These are phyloP conservation scores for Otolemur garnettii DNA, from an alignment of 2,113 vertebrate genomes.

Conservation along the genomic window DNA sequence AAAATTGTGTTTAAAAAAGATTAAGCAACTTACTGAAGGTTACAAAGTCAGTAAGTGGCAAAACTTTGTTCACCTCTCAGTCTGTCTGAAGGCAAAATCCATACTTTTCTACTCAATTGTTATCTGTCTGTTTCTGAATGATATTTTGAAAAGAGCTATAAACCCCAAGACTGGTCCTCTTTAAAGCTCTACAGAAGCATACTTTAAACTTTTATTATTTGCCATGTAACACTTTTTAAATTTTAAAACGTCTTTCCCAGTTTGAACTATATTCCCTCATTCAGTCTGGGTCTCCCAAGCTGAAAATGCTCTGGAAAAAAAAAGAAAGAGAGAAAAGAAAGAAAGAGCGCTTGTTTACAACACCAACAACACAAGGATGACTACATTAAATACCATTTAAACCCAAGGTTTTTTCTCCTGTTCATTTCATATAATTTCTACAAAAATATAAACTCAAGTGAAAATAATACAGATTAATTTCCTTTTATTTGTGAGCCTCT, in stretches of 20 bases:
- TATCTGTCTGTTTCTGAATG: constrained; percentile 27
- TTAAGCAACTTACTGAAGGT: constrained; percentile 39
- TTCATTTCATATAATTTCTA: constrained; percentile 30
- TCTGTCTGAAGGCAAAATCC: neutral
- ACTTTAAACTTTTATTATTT: constrained; percentile 63
- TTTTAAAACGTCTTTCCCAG: constrained; percentile 60
- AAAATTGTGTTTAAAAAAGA: constrained; percentile 32
- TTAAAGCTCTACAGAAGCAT: constrained; percentile 48
- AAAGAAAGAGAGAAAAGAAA: neutral
- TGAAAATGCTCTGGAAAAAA: neutral
- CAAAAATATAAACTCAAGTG: constrained; percentile 18
- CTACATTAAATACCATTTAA: neutral
- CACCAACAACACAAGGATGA: neutral
- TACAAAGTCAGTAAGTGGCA: neutral
- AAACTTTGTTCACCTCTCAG: neutral
- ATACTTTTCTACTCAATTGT: neutral
- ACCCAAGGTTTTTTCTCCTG: neutral
- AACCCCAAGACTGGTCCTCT: neutral
- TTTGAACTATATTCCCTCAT: constrained; percentile 24
- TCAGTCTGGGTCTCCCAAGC: constrained; percentile 12
- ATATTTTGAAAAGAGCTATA: constrained; percentile 49
- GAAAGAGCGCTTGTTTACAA: constrained; percentile 35
- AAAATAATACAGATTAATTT: constrained; percentile 50
- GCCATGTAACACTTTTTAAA: constrained; percentile 48
- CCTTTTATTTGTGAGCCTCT: neutral